Evolutionary conservation across 2,888 invertebrate genomes (phyloP).

Genomic region (Drosophila greeni): DNA sequence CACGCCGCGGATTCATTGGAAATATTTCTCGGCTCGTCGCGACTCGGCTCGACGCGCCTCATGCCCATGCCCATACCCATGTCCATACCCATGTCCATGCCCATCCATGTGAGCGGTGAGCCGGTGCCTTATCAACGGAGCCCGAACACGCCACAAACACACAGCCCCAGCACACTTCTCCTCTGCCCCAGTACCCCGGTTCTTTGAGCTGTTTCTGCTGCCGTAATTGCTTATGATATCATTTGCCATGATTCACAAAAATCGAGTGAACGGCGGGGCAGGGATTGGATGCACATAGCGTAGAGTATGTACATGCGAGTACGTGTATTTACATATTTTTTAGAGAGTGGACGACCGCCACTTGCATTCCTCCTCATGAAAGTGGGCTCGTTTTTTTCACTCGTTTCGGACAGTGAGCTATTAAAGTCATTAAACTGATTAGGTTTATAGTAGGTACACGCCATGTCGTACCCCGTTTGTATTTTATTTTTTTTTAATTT

Average conservation of each 20-base stretch:
- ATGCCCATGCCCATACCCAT: slow-evolving; percentile 4
- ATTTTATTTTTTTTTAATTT: slow-evolving; percentile 6
- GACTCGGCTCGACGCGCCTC: slow-evolving; percentile 2
- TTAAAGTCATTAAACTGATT: slow-evolving; percentile 42
- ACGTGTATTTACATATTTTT: slow-evolving; percentile 26
- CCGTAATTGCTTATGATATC: slow-evolving; percentile 66
- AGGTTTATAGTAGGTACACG: slow-evolving; percentile 33
- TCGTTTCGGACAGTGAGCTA: slow-evolving; percentile 24
- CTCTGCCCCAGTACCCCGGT: slow-evolving; percentile 8
- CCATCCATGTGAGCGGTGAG: not conserved
- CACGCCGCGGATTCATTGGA: not conserved
- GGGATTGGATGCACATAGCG: slow-evolving; percentile 19
- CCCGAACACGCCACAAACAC: slow-evolving; percentile 21
- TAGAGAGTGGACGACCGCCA: slow-evolving; percentile 2
- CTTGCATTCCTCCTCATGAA: slow-evolving; percentile 23
- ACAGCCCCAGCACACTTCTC: not conserved
- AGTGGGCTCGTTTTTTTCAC: slow-evolving; percentile 11
- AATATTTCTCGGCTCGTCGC: slow-evolving; percentile 8
- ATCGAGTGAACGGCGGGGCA: slow-evolving; percentile 1
- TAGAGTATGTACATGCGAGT: not conserved
- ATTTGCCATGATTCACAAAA: slow-evolving; percentile 55
- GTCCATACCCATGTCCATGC: too few relatives aligned
- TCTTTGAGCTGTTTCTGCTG: slow-evolving; percentile 13
- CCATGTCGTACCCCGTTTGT: slow-evolving; percentile 11
- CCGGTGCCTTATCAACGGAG: slow-evolving; percentile 17